phyloP scores from a whole-genome alignment of 2,113 vertebrate species.

The Plectropomus leopardus region DNA sequence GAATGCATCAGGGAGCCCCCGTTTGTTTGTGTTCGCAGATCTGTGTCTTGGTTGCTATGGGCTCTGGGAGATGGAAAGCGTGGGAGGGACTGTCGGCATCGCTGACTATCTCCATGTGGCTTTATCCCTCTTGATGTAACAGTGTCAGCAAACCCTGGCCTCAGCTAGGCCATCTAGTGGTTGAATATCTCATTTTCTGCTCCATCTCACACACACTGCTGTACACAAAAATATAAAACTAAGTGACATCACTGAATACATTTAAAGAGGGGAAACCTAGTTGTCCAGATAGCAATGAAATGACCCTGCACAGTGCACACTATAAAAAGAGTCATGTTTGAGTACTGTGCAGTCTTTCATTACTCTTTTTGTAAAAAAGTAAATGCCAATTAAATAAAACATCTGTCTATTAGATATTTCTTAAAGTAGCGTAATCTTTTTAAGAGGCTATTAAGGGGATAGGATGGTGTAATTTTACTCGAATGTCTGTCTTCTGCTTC shows the following conservation, averaged over 20 bases:
- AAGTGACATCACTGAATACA: background rate
- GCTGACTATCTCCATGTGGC: conserved; percentile 83
- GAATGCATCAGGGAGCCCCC: conserved; percentile 73
- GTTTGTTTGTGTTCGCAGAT: conserved; percentile 77
- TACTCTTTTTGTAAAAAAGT: too few relatives aligned
- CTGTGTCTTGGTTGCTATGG: conserved; percentile 79
- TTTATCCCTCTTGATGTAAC: conserved; percentile 83
- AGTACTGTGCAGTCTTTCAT: too few relatives aligned
- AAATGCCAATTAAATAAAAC: background rate
- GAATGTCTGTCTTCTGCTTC: conserved; percentile 12
- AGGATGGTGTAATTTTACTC: background rate
- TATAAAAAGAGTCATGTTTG: background rate
- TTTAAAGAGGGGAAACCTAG: background rate
- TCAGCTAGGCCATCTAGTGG: conserved; percentile 80
- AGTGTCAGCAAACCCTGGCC: conserved; percentile 75
- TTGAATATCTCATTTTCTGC: conserved; percentile 2
- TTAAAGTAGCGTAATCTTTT: background rate
- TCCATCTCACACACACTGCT: background rate
- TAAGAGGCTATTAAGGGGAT: background rate
- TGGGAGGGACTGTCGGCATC: conserved; percentile 82
- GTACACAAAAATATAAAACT: background rate
- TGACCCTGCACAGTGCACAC: background rate
- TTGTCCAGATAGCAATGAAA: background rate
- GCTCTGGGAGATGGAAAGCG: conserved; percentile 76
- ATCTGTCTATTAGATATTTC: background rate